Evolutionary conservation across 2,888 invertebrate genomes (phyloP), one percentile per base, ranked within the genome.

Genomic region (Dichetophora obliterata): DNA sequence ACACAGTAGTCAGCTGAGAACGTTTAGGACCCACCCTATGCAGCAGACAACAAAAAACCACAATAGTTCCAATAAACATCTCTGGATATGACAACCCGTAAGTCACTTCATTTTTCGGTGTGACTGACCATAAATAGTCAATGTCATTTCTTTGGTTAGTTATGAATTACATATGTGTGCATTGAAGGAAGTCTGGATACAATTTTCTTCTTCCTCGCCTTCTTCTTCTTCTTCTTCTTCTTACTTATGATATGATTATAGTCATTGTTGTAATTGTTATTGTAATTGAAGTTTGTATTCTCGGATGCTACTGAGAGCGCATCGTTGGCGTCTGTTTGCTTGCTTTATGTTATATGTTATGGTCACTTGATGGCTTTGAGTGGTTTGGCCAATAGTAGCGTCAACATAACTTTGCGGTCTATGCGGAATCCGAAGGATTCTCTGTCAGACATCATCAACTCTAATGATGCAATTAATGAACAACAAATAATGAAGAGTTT

Each of bases 141-240:
- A 16, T 73, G 61, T 73, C 73, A 73, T 61, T 63, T 50, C 50
- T 50, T 43, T 27, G 48, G 63, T 73, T 50, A 63, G 63, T 73
- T 63, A 61, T 73, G 61, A 43, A 63, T 61, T 50, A n/a, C n/a
- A n/a, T n/a, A 63, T 61, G 19, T 37, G 63, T 50, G 73, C n/a
- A 27, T 19, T 11, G 27, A 22, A 59, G 50, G 43, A 43, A 11
- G 11, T 43, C 43, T 24, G 31, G 59, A 59, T 14, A 59, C 5
- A 24, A 22, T 43, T 43, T 11, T 14, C 2, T 43, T 43, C 11
- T 43, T 43, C 11, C 14, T 43, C 14, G 14, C 3, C 14, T 11
- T 11, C 59, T 11, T 14, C 27, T 24, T 14, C n/a, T n/a, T 43
- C 14, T 1, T 14, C 14, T 11, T 11, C 59, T 11, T 14, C 27